Evolutionary conservation across 2,888 invertebrate genomes (phyloP).

Genomic region (Lydus trimaculatus): DNA sequence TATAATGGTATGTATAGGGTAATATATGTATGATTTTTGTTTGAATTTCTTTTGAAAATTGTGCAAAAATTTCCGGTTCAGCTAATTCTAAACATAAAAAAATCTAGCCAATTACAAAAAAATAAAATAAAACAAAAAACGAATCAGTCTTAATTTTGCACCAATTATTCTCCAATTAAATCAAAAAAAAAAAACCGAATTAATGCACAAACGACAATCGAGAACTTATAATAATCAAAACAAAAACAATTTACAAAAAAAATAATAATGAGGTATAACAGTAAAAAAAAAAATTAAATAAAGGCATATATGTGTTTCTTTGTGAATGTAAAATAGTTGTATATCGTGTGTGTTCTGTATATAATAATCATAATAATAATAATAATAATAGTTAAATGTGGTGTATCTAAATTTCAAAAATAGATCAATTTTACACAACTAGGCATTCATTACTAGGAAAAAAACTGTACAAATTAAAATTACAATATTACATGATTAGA

Average conservation of each 20-base stretch:
- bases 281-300: not conserved
- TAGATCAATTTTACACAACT: conserved; percentile 31
- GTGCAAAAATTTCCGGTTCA: conserved; percentile 14
- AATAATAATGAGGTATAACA: not conserved
- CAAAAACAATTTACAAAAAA: not conserved
- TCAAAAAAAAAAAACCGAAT: not conserved
- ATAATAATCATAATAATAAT: too few relatives aligned
- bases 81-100: not conserved
- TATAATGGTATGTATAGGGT: conserved; percentile 36
- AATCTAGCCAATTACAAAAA: not conserved
- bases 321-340: not conserved
- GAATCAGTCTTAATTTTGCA: not conserved
- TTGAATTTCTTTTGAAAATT: conserved; percentile 4
- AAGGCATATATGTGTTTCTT: not conserved
- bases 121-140: not conserved
- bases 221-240: not conserved
- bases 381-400: not conserved
- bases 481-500: conserved; percentile 36
- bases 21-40: conserved; percentile 13
- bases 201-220: not conserved
- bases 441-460: conserved; percentile 16
- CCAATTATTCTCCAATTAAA: not conserved
- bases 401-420: conserved; percentile 2
- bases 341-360: not conserved
- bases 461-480: conserved; percentile 41